Percentiles rank a stretch among this genome's conserved stretches.
Evolutionary conservation across 2,797 vertebrate species (phyloP).

Genomic region (Halcyon leucocephala): DNA sequence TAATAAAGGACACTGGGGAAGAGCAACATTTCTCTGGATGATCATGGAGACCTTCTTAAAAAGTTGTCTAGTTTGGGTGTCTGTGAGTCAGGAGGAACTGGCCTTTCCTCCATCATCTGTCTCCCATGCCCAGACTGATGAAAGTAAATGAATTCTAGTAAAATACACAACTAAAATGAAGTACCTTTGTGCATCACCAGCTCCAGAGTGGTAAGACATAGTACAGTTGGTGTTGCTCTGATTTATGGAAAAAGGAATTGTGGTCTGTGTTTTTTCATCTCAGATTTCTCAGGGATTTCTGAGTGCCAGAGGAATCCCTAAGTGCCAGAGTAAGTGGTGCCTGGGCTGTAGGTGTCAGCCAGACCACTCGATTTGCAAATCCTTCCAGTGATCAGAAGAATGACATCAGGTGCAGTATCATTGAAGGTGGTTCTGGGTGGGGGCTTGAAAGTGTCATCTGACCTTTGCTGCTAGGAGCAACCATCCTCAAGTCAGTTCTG

Average conservation of each 20-base stretch:
- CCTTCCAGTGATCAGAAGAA: not conserved
- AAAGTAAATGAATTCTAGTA: not conserved
- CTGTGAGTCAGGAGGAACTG: not conserved
- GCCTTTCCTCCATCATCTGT: not conserved
- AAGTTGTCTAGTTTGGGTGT: not conserved
- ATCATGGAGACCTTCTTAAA: not conserved
- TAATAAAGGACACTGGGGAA: not conserved
- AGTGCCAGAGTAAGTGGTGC: not conserved
- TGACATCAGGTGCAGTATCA: not conserved
- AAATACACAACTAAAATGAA: not conserved
- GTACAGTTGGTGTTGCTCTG: not conserved
- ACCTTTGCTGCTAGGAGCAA: not conserved
- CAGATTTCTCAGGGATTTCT: not conserved
- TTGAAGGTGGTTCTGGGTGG: not conserved
- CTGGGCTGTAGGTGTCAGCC: not conserved
- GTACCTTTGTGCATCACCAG: not conserved
- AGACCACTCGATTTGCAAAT: not conserved
- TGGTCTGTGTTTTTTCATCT: not conserved
- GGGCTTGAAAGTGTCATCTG: not conserved
- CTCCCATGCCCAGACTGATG: not conserved
- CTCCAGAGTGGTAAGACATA: not conserved
- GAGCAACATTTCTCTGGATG: not conserved
- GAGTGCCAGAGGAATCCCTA: not conserved
- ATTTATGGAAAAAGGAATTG: not conserved
- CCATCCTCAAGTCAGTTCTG: not conserved